Conservation (phyloP, 2,797 vertebrate species). For the Geotrypetes seraphini region DNA sequence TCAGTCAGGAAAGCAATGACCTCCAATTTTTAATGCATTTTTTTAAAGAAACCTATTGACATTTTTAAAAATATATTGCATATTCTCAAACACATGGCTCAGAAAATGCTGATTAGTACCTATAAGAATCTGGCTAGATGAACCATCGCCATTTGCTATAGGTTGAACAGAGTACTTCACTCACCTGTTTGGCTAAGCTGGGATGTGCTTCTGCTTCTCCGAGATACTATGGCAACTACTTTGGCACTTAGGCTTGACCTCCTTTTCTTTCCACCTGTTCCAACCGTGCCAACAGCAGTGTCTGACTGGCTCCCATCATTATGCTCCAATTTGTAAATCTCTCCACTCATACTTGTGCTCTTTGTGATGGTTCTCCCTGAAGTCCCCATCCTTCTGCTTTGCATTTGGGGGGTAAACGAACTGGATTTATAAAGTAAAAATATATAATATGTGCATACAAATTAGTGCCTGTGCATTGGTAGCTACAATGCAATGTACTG, state of each 20-base stretch:
- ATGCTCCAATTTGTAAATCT: slow-evolving; percentile 86
- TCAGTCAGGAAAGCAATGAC: too few species aligned
- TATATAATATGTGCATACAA: slow-evolving; percentile 52
- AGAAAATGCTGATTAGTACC: too few species aligned
- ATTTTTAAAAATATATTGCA: too few species aligned
- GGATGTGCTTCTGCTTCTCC: slow-evolving; percentile 90
- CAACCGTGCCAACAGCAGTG: slow-evolving; percentile 84
- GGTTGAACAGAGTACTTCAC: too few species aligned
- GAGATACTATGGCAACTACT: slow-evolving; percentile 89
- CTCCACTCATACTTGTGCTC: slow-evolving; percentile 91
- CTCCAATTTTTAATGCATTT: too few species aligned
- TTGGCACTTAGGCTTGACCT: slow-evolving; percentile 90
- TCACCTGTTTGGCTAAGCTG: slow-evolving; percentile 90
- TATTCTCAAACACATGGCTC: too few species aligned
- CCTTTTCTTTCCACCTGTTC: slow-evolving; percentile 83
- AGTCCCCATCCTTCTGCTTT: slow-evolving; percentile 79
- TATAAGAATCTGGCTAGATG: too few species aligned
- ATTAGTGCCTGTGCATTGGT: slow-evolving; percentile 19
- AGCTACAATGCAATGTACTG: slow-evolving; percentile 12
- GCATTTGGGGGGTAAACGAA: slow-evolving; percentile 71
- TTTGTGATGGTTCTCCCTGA: slow-evolving; percentile 83
- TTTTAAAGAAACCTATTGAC: too few species aligned
- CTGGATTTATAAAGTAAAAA: slow-evolving; percentile 65
- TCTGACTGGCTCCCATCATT: slow-evolving; percentile 95
- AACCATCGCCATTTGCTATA: too few species aligned